phyloP scores from a whole-genome alignment of 1,140 invertebrate genomes.

The Rhagoletis pomonella region DNA sequence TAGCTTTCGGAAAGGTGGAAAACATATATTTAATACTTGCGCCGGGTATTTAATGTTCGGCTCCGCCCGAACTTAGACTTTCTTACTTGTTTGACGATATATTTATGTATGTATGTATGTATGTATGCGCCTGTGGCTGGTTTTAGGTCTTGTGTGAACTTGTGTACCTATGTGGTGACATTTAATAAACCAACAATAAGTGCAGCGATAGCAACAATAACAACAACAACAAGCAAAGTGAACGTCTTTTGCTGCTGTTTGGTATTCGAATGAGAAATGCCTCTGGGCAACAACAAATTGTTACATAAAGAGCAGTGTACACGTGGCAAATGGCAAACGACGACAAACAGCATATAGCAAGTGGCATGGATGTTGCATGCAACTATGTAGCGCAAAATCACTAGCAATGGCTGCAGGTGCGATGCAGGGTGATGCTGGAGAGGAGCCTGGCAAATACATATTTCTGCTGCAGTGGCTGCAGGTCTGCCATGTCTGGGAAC shows the following conservation, averaged over 20 bases:
- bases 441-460: not conserved
- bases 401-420: not conserved
- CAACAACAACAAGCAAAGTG: not conserved
- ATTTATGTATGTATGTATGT: not conserved
- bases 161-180: not conserved
- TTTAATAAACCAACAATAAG: conserved; percentile 12
- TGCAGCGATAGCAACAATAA: not conserved
- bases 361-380: conserved; percentile 37
- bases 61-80: no score
- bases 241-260: not conserved
- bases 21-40: no score
- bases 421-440: not conserved
- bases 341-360: conserved; percentile 1
- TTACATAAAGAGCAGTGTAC: not conserved
- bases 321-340: not conserved
- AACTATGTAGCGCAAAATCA: not conserved
- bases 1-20: no score
- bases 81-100: no score
- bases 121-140: not conserved
- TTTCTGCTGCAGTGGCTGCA: conserved; percentile 2
- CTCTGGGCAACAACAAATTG: conserved; percentile 16
- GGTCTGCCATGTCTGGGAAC: not conserved
- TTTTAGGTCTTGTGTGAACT: not conserved
- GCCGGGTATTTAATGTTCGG: no score
- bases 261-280: not conserved